Percentiles rank a stretch among this genome's conserved stretches.
Conservation (phyloP, 2,113 vertebrate genomes). For the Stercorarius parasiticus region DNA sequence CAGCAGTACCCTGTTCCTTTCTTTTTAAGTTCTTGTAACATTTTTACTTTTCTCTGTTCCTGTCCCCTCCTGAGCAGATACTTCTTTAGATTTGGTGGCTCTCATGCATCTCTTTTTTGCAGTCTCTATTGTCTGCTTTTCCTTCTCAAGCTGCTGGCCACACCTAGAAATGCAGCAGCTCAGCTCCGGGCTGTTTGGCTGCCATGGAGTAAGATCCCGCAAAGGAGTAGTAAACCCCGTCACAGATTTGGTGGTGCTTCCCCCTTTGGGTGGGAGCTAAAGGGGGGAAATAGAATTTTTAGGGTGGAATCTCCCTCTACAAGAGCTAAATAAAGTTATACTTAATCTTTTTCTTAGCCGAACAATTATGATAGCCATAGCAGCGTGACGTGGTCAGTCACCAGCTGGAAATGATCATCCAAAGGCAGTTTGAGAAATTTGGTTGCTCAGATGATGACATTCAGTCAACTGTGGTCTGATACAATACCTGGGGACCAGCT, state of each 20-base stretch:
- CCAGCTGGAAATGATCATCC: background rate
- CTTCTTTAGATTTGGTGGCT: background rate
- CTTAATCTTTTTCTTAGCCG: background rate
- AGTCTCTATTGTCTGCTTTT: background rate
- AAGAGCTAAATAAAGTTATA: background rate
- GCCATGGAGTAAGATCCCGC: background rate
- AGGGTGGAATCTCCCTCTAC: background rate
- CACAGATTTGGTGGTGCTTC: background rate
- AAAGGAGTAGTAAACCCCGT: background rate
- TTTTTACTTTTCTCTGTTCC: background rate
- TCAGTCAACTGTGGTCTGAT: background rate
- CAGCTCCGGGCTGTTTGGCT: background rate
- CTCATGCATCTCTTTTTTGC: background rate
- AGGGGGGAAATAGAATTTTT: background rate
- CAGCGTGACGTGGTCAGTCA: fast-evolving
- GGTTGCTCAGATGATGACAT: background rate
- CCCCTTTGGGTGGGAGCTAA: background rate
- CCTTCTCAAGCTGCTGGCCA: background rate
- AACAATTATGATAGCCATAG: background rate
- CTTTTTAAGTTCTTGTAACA: background rate
- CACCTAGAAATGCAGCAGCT: background rate
- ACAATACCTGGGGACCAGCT: background rate
- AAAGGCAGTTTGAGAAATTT: background rate
- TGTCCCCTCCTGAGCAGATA: background rate
- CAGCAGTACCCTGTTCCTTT: background rate